phyloP scores from a whole-genome alignment of 2,113 vertebrate genomes.

The Euleptes europaea region DNA sequence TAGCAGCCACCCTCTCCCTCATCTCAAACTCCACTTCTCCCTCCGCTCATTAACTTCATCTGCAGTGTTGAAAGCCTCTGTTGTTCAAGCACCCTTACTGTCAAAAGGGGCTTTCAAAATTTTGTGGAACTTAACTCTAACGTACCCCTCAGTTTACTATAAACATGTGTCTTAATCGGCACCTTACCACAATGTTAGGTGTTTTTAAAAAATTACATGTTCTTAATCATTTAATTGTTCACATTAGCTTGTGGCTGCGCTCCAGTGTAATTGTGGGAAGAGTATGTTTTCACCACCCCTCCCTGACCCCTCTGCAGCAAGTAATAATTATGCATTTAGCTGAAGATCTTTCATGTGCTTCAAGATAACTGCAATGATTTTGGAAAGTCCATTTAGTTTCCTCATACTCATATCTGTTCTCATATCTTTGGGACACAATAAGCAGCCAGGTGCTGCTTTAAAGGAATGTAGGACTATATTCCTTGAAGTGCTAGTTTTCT shows the following conservation, averaged over 20 bases:
- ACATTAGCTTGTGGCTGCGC: not conserved
- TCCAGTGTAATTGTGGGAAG: no score
- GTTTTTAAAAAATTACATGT: not conserved
- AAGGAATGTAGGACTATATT: not conserved
- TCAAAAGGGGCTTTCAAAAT: not conserved
- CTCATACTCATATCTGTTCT: not conserved
- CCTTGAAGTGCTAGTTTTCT: not conserved
- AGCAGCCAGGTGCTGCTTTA: not conserved
- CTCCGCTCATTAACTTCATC: not conserved
- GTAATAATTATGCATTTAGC: no score
- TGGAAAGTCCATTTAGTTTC: not conserved
- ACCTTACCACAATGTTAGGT: not conserved
- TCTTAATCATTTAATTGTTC: not conserved
- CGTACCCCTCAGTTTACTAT: not conserved
- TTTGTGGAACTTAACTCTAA: not conserved
- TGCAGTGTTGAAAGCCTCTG: not conserved
- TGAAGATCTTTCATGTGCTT: not conserved
- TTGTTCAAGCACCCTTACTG: not conserved
- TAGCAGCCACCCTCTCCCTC: not conserved
- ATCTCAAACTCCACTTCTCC: not conserved
- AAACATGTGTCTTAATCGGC: not conserved
- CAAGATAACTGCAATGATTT: not conserved
- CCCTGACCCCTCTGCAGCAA: no score
- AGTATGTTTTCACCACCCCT: no score
- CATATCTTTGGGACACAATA: not conserved